Conservation (phyloP, 2,113 vertebrate genomes). For the Hemibagrus wyckioides region DNA sequence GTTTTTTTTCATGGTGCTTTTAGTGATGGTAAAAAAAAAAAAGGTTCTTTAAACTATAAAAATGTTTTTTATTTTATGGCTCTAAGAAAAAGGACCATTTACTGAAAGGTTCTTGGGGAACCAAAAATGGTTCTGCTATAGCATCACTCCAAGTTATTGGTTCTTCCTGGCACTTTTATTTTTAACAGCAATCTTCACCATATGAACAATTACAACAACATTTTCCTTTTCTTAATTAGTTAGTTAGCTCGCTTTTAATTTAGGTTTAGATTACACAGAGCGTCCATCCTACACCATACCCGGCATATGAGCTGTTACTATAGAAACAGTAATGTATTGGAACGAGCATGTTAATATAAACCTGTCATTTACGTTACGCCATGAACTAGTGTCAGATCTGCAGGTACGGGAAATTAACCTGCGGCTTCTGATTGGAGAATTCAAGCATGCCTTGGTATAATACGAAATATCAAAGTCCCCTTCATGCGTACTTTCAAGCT, state of each 20-base stretch:
- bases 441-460: background rate
- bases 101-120: too few relatives aligned
- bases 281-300: background rate
- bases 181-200: background rate
- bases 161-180: too few relatives aligned
- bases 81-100: too few relatives aligned
- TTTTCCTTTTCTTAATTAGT: background rate
- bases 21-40: too few relatives aligned
- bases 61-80: too few relatives aligned
- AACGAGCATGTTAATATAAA: background rate
- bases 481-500: conserved; percentile 70
- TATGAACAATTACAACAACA: background rate
- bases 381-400: background rate
- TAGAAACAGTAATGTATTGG: background rate
- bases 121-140: too few relatives aligned
- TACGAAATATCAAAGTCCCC: conserved; percentile 9
- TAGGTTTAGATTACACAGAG: background rate
- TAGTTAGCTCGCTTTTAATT: background rate
- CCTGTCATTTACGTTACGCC: background rate
- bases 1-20: too few relatives aligned
- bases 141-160: too few relatives aligned
- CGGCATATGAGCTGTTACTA: background rate
- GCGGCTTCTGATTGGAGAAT: background rate
- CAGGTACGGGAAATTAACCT: background rate
- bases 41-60: too few relatives aligned